phyloP scores from a whole-genome alignment of 2,113 vertebrate genomes.

The Neoarius graeffei region DNA sequence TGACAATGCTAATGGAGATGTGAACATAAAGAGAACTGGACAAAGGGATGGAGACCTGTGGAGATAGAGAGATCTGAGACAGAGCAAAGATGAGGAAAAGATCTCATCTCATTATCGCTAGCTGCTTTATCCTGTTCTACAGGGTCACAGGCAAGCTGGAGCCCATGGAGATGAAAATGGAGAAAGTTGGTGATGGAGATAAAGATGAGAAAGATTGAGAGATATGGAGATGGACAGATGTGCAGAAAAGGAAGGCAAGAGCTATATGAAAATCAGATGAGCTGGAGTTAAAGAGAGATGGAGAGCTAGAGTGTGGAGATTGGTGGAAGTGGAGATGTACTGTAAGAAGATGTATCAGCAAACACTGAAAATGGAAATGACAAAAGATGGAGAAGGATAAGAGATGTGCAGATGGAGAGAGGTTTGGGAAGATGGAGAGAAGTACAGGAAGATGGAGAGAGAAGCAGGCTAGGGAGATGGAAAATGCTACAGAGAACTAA shows the following conservation, averaged over 20 bases:
- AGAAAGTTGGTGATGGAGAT: background rate
- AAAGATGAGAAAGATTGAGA: no score
- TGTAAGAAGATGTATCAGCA: background rate
- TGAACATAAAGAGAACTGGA: background rate
- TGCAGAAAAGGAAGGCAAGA: background rate
- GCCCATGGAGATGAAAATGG: background rate
- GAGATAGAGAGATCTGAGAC: background rate
- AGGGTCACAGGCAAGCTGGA: no score
- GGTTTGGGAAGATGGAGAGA: background rate
- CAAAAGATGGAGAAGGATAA: background rate
- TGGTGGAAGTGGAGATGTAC: background rate
- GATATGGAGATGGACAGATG: background rate
- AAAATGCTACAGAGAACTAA: background rate
- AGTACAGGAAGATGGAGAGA: background rate
- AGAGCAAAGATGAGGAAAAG: no score
- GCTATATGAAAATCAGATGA: background rate
- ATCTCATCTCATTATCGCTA: no score
- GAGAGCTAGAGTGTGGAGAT: background rate
- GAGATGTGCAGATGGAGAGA: background rate
- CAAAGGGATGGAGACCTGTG: background rate
- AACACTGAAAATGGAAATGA: background rate
- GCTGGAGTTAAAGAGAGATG: background rate
- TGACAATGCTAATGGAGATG: background rate
- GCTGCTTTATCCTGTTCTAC: no score
- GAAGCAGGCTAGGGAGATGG: background rate